A percentile compares a stretch with the other conserved stretches of the same genome.
Conservation (phyloP, 1,140 invertebrate species). For the Nephotettix cincticeps region DNA sequence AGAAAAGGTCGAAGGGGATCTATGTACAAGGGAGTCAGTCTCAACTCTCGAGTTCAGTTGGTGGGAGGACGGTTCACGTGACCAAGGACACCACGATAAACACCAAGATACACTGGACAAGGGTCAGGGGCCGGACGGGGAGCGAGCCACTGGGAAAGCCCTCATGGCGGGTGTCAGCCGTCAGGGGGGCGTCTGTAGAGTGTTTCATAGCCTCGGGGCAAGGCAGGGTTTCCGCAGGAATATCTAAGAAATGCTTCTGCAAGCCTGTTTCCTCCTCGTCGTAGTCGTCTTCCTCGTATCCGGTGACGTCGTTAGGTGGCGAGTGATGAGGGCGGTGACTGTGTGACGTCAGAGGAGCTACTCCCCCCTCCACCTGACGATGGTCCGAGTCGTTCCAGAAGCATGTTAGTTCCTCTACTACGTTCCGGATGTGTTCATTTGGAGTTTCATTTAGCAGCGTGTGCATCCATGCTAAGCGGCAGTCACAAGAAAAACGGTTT, state of each 20-base stretch:
- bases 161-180: neutral
- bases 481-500: constrained; percentile 58
- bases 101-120: neutral
- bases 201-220: constrained; percentile 21
- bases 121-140: neutral
- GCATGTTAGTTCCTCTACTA: constrained; percentile 66
- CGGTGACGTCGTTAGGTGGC: neutral
- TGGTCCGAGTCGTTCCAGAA: constrained; percentile 22
- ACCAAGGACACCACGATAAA: neutral
- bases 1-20: neutral
- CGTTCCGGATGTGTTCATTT: constrained; percentile 62
- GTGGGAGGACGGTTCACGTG: constrained; percentile 21
- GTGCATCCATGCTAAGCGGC: constrained; percentile 73
- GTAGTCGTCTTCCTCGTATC: constrained; percentile 4
- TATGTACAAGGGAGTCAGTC: neutral
- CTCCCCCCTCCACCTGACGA: neutral
- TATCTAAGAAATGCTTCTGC: constrained; percentile 16
- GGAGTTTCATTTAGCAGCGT: constrained; percentile 69
- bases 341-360: constrained; percentile 13
- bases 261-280: constrained; percentile 7
- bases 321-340: constrained; percentile 12
- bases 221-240: constrained; percentile 14
- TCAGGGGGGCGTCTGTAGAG: constrained; percentile 1
- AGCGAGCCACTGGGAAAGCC: neutral
- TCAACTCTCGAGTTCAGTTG: constrained; percentile 9